Evolutionary conservation across 2,113 vertebrate genomes (phyloP).

Genomic region (Gymnogyps californianus): DNA sequence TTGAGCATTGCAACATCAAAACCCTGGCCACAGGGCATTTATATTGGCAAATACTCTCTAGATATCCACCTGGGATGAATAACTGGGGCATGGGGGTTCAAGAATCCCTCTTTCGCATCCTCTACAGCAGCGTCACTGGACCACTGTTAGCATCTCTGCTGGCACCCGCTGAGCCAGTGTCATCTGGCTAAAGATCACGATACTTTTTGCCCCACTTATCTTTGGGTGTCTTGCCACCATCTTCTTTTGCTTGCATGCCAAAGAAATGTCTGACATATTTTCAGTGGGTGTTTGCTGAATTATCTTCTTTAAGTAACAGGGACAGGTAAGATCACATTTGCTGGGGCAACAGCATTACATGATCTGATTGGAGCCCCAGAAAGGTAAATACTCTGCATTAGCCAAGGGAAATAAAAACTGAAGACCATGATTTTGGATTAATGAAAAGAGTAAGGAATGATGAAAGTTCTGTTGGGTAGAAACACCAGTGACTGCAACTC

Average conservation of each 20-base stretch:
- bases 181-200: accelerated
- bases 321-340: neutral
- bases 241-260: neutral
- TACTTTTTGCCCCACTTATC: neutral
- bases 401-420: neutral
- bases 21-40: neutral
- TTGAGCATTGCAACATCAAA: neutral
- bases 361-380: neutral
- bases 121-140: accelerated
- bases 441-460: neutral
- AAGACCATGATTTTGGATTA: neutral
- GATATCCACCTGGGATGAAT: neutral
- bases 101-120: neutral
- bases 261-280: neutral
- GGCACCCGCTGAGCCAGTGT: neutral
- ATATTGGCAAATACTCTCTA: neutral
- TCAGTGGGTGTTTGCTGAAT: neutral
- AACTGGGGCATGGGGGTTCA: accelerated
- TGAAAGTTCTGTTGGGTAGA: neutral
- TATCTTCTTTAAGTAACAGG: neutral
- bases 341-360: neutral
- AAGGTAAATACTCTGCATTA: neutral
- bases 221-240: too few relatives aligned
- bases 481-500: neutral
- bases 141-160: too few relatives aligned